Base-by-base conservation (phyloP, 2,888 invertebrate genomes). In the Carabus problematicus region DNA sequence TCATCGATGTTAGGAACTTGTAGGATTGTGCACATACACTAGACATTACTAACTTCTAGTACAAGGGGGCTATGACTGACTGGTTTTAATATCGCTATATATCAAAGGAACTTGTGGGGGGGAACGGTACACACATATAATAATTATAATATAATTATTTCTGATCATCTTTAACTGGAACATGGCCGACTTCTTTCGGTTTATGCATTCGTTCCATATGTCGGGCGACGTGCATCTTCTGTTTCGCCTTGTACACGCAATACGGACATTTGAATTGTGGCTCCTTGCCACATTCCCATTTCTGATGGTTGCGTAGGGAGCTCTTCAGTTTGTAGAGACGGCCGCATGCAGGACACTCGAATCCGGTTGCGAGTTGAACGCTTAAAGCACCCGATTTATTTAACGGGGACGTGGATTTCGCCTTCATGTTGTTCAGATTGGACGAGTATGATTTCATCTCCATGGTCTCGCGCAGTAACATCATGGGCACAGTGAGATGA, bases 321-420 rank as follows among this genome's bases (percentile, higher is more conserved):
- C 93, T 93, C 83, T 94, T 94, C 75, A 94, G 86, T 81, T 94
- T 94, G 84, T 94, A 94, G 72, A 91, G 89, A 74, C 94, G 87
- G 71, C 92, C 93, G 82, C 94, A 94, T 77, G 91, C 91, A 66
- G 91, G 88, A 82, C 93, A 93, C 70, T 89, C 87, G 85, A 91
- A 92, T 78, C 87, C 85, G 73, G 86, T 85, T 73, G 69, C 61
- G 8, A 69, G 42, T 41, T 69, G 69, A 14, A 69, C 69, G 16
- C 69, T 69, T n/a, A 69, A 45, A 8, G 61, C 43, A 6, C 40
- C 60, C 29, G 39, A 29, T 16, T 69, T 66, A 43, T 66, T 62
- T 40, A 62, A 43, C 8, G 55, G 56, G 9, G 60, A 55, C 1
- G 64, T 16, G 1, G 49, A 18, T 42, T 70, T 70, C 18, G 62